Base-by-base conservation (phyloP, 2,888 invertebrate genomes). In the Rhamnusium bicolor region DNA sequence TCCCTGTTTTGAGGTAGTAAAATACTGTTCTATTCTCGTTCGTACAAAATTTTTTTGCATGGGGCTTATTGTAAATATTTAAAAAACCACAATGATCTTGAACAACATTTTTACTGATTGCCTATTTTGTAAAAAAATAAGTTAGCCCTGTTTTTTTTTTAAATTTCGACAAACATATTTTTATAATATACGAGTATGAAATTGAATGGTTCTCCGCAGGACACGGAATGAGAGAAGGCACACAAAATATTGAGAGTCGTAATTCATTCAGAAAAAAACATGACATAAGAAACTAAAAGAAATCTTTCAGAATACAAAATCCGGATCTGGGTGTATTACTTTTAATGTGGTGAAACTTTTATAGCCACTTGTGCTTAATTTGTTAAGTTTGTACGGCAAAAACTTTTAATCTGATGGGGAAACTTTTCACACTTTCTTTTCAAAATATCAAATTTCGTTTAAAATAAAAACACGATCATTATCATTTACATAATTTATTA, bases 391-490 rank as follows among this genome's bases (percentile, higher is more conserved):
- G 32, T 32, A n/a, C 29, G 5, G 6, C 29, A 29, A 10, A 32
- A 32, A 58, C 29, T 29, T 54, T 21, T 54, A 32, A 58, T 32
- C 32, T 58, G 54, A 54, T 54, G 16, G 14, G 14, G 24, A 32
- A 56, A 58, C 32, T 58, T 58, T 58, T 16, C 10, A 32, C 10
- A 40, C 32, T 32, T 58, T 29, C 32, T 58, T 58, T 58, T 32
- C n/a, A 40, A 40, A 40, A 40, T 40, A 40, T n/a, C n/a, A 40
- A n/a, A 40, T n/a, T 12, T 4, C 40, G 4, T 40, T 40, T 40
- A n/a, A 40, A 14, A 40, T 40, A 40, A 40, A 40, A 40, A 40
- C n/a, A 40, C 10, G 32, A n/a, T 4, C 40, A 40, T 40, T 40
- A 40, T 40, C 40, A 40, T 4, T n/a, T 40, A 40, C 12, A 40